Evolutionary conservation across 2,113 vertebrate species (phyloP).

Genomic region (Phylloscopus trochiloides): DNA sequence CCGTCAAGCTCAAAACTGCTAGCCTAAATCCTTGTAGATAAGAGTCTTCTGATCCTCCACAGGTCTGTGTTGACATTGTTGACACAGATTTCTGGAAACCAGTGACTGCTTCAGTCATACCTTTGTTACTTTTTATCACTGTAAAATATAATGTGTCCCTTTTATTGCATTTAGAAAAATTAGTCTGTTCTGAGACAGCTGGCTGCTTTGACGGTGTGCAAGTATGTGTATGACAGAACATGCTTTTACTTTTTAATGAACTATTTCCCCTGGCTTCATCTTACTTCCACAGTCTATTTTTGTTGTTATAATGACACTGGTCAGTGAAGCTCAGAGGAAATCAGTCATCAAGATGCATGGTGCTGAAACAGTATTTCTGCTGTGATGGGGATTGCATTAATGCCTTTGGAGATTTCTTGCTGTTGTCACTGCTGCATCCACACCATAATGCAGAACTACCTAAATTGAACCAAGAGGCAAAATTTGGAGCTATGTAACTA

Average conservation of each 20-base stretch:
- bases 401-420: conserved; percentile 25
- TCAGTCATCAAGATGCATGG: conserved; percentile 66
- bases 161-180: conserved; percentile 51
- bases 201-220: conserved; percentile 54
- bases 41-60: neutral
- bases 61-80: neutral
- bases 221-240: conserved; percentile 8
- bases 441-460: conserved; percentile 15
- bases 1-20: neutral
- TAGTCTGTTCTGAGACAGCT: conserved; percentile 57
- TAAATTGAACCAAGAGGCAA: conserved; percentile 59
- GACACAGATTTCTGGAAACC: conserved; percentile 11
- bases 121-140: conserved; percentile 29
- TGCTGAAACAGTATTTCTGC: conserved; percentile 61
- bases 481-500: conserved; percentile 38
- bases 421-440: conserved; percentile 29
- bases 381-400: conserved; percentile 47
- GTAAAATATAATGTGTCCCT: conserved; percentile 36
- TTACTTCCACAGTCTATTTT: conserved; percentile 69
- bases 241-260: conserved; percentile 76
- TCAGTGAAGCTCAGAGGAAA: conserved; percentile 71
- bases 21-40: neutral
- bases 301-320: conserved; percentile 69
- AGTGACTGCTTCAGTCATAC: neutral
- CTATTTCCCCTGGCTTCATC: conserved; percentile 65